These are phyloP conservation scores for Pseudorhiza aurosa DNA, from an alignment of 30 jellyfish, hydroid and myxozoan species.

Conservation along the genomic window DNA sequence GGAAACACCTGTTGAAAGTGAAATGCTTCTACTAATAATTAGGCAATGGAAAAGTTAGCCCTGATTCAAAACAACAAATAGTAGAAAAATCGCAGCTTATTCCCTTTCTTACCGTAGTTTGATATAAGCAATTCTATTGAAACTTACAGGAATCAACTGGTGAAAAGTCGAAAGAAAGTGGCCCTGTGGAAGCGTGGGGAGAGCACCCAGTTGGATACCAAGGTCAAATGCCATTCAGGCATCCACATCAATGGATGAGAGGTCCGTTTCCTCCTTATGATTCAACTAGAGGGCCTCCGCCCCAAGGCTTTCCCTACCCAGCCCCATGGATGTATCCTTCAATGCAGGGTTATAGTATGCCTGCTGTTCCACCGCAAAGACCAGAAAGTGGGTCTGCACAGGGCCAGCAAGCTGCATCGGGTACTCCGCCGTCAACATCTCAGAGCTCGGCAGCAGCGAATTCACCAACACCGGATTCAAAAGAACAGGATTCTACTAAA, in stretches of 20 bases:
- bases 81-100: too few relatives aligned
- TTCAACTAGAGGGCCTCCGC: conserved; percentile 44
- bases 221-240: conserved; percentile 70
- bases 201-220: conserved; percentile 67
- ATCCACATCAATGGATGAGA: conserved; percentile 64
- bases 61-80: too few relatives aligned
- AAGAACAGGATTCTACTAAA: conserved; percentile 2
- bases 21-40: too few relatives aligned
- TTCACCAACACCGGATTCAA: conserved; percentile 2
- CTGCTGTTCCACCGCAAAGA: conserved; percentile 26
- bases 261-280: conserved; percentile 21
- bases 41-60: too few relatives aligned
- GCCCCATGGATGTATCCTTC: conserved; percentile 43
- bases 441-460: not conserved
- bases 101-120: too few relatives aligned
- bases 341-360: conserved; percentile 37
- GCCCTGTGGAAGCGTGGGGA: conserved; percentile 58
- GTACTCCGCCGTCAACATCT: conserved; percentile 5
- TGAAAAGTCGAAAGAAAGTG: conserved; percentile 16
- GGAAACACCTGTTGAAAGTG: too few relatives aligned
- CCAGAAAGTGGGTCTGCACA: conserved; percentile 6
- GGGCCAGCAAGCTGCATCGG: conserved; percentile 26
- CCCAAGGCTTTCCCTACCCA: conserved; percentile 45
- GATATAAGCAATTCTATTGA: not conserved
- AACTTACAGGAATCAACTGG: conserved; percentile 35